Evolutionary conservation across 2,888 invertebrate genomes (phyloP).

Genomic region (Nymphalis c-album): DNA sequence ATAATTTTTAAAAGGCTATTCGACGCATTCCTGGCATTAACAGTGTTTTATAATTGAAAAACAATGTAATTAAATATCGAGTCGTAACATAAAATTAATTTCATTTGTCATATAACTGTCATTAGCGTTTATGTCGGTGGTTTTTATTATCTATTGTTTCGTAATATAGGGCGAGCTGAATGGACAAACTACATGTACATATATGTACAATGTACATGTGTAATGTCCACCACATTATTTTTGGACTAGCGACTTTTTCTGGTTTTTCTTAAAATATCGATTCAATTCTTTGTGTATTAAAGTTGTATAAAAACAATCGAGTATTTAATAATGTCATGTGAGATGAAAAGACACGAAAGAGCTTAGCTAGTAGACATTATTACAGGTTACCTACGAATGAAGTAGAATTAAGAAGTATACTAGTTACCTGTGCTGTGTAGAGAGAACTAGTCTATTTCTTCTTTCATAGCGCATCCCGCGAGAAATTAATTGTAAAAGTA

Average conservation of each 20-base stretch:
- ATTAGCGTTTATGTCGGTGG: not conserved
- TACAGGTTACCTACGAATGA: too few species aligned
- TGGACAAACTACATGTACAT: not conserved
- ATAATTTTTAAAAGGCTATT: too few species aligned
- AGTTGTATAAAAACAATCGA: too few species aligned
- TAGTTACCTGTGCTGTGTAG: too few species aligned
- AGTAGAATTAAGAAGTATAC: too few species aligned
- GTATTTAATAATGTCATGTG: too few species aligned
- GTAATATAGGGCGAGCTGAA: slow-evolving; percentile 5
- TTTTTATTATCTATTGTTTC: not conserved
- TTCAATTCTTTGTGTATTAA: too few species aligned
- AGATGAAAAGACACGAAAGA: too few species aligned
- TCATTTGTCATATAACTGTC: slow-evolving; percentile 2
- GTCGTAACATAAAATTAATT: slow-evolving; percentile 1
- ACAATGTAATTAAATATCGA: not conserved
- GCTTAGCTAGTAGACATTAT: too few species aligned
- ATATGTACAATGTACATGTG: not conserved
- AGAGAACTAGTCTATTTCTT: too few species aligned
- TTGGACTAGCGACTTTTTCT: not conserved
- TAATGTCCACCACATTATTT: not conserved
- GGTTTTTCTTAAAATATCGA: not conserved
- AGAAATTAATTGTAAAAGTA: not conserved
- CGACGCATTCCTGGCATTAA: too few species aligned
- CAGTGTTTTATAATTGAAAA: too few species aligned
- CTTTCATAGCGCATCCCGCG: not conserved